Evolutionary conservation across 2,888 invertebrate species (phyloP).

Genomic region (Anorthoa munda): DNA sequence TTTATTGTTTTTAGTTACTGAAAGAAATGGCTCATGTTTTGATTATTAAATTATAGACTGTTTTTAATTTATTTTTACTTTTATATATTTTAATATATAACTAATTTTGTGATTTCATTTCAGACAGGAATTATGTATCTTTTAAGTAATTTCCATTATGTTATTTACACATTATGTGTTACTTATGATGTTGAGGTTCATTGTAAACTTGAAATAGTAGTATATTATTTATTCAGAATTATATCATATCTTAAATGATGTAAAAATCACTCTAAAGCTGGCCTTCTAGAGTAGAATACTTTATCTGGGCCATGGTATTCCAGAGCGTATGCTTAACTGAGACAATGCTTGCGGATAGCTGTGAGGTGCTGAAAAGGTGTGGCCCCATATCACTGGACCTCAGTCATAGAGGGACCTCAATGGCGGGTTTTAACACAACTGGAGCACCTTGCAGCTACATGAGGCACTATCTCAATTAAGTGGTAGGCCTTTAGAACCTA

Average conservation of each 20-base stretch:
- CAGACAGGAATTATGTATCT: constrained; percentile 27
- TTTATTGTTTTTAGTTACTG: constrained; percentile 52
- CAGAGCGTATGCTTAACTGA: neutral
- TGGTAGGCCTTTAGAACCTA: constrained; percentile 13
- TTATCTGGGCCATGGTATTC: constrained; percentile 29
- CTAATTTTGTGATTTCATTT: constrained; percentile 57
- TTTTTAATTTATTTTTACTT: constrained; percentile 66
- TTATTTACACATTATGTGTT: constrained; percentile 27
- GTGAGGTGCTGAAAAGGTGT: neutral
- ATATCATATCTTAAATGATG: constrained; percentile 42
- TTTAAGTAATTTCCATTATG: constrained; percentile 26
- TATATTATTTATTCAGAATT: constrained; percentile 51
- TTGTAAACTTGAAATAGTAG: constrained; percentile 29
- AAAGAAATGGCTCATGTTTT: constrained; percentile 57
- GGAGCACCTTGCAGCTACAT: neutral
- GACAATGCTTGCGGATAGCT: neutral
- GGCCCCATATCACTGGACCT: neutral
- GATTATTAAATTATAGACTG: constrained; percentile 62
- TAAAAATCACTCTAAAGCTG: constrained; percentile 27
- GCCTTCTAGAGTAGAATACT: constrained; percentile 22
- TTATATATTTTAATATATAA: constrained; percentile 40
- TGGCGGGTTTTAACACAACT: neutral
- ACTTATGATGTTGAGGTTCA: constrained; percentile 11
- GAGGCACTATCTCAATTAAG: neutral
- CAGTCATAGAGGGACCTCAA: no score